Percentiles rank a stretch among this genome's conserved stretches.
Evolutionary conservation across 1,140 invertebrate species (phyloP).

Genomic region (Gonatopus flavifemur): DNA sequence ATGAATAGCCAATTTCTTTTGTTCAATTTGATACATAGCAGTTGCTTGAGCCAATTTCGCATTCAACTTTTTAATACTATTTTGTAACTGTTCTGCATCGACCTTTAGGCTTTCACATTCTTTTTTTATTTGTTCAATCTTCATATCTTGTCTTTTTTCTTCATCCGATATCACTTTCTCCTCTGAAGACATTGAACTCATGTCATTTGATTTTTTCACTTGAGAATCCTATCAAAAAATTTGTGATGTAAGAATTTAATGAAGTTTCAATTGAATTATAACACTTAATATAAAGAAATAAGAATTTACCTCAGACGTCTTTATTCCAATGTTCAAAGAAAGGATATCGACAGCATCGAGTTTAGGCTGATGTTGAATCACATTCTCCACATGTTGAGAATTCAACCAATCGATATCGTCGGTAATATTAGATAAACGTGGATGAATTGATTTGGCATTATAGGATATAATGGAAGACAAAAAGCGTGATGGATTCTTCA

Average conservation of each 20-base stretch:
- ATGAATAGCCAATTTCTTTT: slow-evolving; percentile 48
- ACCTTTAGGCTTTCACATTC: slow-evolving; percentile 46
- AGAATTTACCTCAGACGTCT: slow-evolving; percentile 18
- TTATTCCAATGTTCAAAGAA: slow-evolving; percentile 29
- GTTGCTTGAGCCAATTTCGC: slow-evolving; percentile 43
- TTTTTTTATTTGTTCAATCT: slow-evolving; percentile 36
- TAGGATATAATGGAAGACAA: slow-evolving; percentile 58
- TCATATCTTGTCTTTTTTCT: slow-evolving; percentile 19
- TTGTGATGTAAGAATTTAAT: neutral
- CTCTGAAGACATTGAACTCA: neutral
- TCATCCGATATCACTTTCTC: slow-evolving; percentile 14
- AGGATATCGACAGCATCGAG: slow-evolving; percentile 20
- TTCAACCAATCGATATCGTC: slow-evolving; percentile 50
- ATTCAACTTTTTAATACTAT: slow-evolving; percentile 46
- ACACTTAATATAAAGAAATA: no score
- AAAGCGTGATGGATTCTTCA: slow-evolving; percentile 44
- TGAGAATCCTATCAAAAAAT: slow-evolving; percentile 21
- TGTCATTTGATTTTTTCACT: neutral
- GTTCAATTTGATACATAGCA: slow-evolving; percentile 43
- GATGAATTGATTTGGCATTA: slow-evolving; percentile 41
- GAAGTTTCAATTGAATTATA: no score
- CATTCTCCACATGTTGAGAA: slow-evolving; percentile 26
- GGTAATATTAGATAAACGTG: slow-evolving; percentile 35
- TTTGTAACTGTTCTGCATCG: slow-evolving; percentile 44
- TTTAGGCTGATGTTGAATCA: slow-evolving; percentile 10